Conservation (phyloP, 2,888 invertebrate genomes). For the Drosophila paucipuncta region DNA sequence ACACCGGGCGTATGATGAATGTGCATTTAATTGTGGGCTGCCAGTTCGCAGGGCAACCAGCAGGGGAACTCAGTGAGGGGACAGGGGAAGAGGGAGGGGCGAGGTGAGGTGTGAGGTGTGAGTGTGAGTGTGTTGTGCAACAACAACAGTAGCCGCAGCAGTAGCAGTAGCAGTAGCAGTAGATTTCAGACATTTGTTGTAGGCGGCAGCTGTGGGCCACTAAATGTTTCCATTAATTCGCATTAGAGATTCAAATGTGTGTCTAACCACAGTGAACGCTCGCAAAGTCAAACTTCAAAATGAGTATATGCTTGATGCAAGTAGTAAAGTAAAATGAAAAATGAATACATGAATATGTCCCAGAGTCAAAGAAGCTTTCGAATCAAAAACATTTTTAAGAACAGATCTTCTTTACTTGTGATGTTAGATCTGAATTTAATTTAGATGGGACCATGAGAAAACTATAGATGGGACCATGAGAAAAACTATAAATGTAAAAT, state of each 20-base stretch:
- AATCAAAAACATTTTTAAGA: neutral
- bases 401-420: neutral
- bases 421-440: neutral
- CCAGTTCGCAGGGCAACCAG: slow-evolving; percentile 22
- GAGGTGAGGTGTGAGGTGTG: neutral
- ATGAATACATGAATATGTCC: neutral
- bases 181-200: slow-evolving; percentile 16
- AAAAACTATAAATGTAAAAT: neutral
- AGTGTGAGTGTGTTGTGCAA: neutral
- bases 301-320: neutral
- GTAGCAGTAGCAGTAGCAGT: neutral
- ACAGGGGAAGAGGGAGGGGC: neutral
- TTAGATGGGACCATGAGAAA: too few relatives aligned
- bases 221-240: slow-evolving; percentile 71
- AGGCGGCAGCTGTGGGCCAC: slow-evolving; percentile 52
- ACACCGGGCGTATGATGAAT: slow-evolving; percentile 68
- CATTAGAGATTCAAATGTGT: slow-evolving; percentile 47
- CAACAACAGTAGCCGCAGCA: slow-evolving; percentile 5
- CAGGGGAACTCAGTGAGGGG: neutral
- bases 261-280: neutral
- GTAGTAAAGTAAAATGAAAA: neutral
- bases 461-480: neutral
- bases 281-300: neutral
- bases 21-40: slow-evolving; percentile 71
- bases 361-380: neutral